Evolutionary conservation across 2,797 vertebrate species (phyloP), one percentile per base, ranked within the genome.

Genomic region (Crocodylus rhombifer): DNA sequence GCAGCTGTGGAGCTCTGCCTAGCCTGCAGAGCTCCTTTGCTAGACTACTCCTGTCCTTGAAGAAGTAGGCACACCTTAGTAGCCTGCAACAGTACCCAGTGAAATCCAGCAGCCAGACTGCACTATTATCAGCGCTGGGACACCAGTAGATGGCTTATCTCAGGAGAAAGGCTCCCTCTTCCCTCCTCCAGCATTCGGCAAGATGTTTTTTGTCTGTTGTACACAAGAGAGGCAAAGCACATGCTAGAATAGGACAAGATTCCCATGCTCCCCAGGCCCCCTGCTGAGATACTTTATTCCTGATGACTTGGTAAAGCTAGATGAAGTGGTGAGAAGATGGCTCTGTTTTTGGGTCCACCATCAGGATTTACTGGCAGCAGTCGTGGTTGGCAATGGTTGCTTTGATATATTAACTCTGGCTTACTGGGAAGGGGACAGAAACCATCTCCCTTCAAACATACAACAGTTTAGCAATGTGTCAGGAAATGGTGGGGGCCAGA

Each of bases 21-120:
- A 51, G 42, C 42, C 42, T 51, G 42, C 42, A 51, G 42, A 51
- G 42, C 42, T 51, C 42, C 42, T 51, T 51, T 51, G 9, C 42
- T 51, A 51, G 42, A 10, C 42, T 51, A 51, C 42, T 51, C 42
- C 42, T 51, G 9, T 42, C 42, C 42, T 51, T 51, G 42, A 51
- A 51, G 10, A 51, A 51, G 42, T 9, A 51, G 42, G 42, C 42
- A 51, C 42, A 51, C 42, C 42, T 51, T 51, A 51, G 10, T 51
- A 9, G 42, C 9, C 42, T 11, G 10, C 42, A 51, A 51, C 9
- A 51, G 42, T 11, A 71, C 33, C 33, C 69, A 2, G 5, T 42
- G 33, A 71, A 42, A 21, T 90, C 79, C 93, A 63, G 90, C 80
- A 60, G 89, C 88, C 87, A 92, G 96, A 95, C 75, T 84, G 87